These are phyloP conservation scores for Eupeodes luniger DNA, from an alignment of 2,888 invertebrate species.

Conservation along the genomic window DNA sequence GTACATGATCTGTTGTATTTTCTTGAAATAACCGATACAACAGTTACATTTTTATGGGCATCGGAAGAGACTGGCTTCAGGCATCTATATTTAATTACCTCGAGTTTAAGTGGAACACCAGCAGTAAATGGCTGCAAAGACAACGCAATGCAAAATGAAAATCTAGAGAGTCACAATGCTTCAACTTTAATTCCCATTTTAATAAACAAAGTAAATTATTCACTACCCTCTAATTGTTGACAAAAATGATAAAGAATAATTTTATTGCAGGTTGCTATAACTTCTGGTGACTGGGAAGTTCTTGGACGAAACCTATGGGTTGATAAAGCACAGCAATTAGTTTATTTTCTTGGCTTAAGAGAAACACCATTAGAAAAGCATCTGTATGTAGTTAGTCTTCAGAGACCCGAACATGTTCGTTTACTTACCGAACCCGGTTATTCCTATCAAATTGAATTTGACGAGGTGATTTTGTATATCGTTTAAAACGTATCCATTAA, in stretches of 20 bases:
- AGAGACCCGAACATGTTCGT: constrained; percentile 89
- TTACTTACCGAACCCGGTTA: constrained; percentile 92
- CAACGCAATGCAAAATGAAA: constrained; percentile 72
- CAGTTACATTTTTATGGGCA: constrained; percentile 93
- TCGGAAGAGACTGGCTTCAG: constrained; percentile 95
- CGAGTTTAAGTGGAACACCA: constrained; percentile 84
- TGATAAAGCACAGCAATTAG: constrained; percentile 90
- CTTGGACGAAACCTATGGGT: constrained; percentile 94
- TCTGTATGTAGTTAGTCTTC: constrained; percentile 92
- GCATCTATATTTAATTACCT: constrained; percentile 93
- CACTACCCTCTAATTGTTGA: constrained; percentile 62
- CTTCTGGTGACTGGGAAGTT: constrained; percentile 97
- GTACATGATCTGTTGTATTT: constrained; percentile 96
- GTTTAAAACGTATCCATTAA: not conserved
- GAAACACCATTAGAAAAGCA: constrained; percentile 97
- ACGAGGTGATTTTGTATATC: constrained; percentile 86
- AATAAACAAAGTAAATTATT: constrained; percentile 85
- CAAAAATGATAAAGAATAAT: constrained; percentile 77
- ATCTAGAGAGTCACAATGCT: constrained; percentile 79
- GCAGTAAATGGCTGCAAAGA: constrained; percentile 85
- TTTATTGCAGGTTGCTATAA: constrained; percentile 87
- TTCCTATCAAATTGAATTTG: constrained; percentile 93
- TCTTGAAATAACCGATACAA: constrained; percentile 85
- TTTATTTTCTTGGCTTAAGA: constrained; percentile 95
- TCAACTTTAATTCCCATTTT: constrained; percentile 86